These are phyloP conservation scores for Phyllopteryx taeniolatus DNA, from an alignment of 2,113 vertebrate species.

Conservation along the genomic window DNA sequence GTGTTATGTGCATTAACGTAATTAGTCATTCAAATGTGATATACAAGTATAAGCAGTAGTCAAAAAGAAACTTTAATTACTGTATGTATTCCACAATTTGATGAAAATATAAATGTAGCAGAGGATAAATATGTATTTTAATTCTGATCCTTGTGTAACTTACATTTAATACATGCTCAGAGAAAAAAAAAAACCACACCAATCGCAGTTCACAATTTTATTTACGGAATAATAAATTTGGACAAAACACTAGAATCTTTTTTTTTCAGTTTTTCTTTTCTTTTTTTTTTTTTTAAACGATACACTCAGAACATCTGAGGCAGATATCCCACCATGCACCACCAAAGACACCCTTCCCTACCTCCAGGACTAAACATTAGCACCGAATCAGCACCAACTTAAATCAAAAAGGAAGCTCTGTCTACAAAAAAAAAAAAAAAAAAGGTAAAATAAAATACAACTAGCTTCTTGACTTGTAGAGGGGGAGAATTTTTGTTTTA, in stretches of 20 bases:
- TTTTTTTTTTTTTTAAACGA: slow-evolving; percentile 72
- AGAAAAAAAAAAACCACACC: slow-evolving; percentile 28
- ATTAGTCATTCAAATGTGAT: background rate
- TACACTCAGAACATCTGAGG: slow-evolving; percentile 99
- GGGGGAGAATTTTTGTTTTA: slow-evolving; percentile 8
- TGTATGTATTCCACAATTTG: too few species aligned
- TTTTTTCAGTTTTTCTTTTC: slow-evolving; percentile 50
- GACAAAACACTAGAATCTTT: slow-evolving; percentile 98
- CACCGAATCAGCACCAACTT: slow-evolving; percentile 87
- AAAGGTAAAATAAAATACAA: slow-evolving; percentile 45
- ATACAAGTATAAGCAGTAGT: too few species aligned
- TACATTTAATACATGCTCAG: background rate
- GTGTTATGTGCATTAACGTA: background rate
- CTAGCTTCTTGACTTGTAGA: slow-evolving; percentile 68
- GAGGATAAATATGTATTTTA: background rate
- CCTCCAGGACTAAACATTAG: slow-evolving; percentile 83
- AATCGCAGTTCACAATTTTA: slow-evolving; percentile 92
- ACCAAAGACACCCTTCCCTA: slow-evolving; percentile 54
- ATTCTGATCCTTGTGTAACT: background rate
- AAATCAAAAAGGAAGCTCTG: slow-evolving; percentile 80
- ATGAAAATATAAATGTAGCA: too few species aligned
- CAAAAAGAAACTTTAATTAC: too few species aligned
- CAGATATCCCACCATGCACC: slow-evolving; percentile 96
- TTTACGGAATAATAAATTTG: slow-evolving; percentile 99
- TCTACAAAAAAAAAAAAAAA: slow-evolving; percentile 72